These are phyloP conservation scores for Lithobates pipiens DNA, from an alignment of 2,797 vertebrate genomes.

Conservation along the genomic window DNA sequence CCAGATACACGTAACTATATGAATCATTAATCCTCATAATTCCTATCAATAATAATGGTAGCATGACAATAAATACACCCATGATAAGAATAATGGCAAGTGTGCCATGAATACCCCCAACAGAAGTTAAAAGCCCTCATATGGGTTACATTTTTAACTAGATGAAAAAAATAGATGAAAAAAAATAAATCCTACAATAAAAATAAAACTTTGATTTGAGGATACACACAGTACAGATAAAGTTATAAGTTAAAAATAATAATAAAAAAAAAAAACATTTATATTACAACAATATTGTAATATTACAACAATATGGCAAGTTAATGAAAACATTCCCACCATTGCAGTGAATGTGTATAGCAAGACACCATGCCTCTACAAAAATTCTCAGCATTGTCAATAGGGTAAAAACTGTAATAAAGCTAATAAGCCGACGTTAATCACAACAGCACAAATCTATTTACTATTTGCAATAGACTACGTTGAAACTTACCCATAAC, in stretches of 20 bases:
- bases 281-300: no score
- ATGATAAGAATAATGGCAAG: no score
- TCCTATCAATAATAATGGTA: no score
- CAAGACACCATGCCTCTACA: neutral
- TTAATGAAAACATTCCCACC: neutral
- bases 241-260: neutral
- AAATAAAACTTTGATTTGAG: neutral
- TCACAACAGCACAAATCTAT: conserved; percentile 38
- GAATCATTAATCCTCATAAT: no score
- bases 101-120: no score
- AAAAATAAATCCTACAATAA: neutral
- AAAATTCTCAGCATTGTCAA: neutral
- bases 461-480: conserved; percentile 67
- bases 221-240: neutral
- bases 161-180: neutral
- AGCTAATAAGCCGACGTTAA: conserved; percentile 56
- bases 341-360: neutral
- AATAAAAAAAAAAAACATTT: no score
- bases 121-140: neutral
- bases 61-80: no score
- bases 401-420: conserved; percentile 22
- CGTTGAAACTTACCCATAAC: conserved; percentile 77
- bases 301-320: neutral
- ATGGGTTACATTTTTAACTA: neutral
- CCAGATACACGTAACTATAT: no score